Conservation (phyloP, 2,113 vertebrate species). For the Mobula birostris region DNA sequence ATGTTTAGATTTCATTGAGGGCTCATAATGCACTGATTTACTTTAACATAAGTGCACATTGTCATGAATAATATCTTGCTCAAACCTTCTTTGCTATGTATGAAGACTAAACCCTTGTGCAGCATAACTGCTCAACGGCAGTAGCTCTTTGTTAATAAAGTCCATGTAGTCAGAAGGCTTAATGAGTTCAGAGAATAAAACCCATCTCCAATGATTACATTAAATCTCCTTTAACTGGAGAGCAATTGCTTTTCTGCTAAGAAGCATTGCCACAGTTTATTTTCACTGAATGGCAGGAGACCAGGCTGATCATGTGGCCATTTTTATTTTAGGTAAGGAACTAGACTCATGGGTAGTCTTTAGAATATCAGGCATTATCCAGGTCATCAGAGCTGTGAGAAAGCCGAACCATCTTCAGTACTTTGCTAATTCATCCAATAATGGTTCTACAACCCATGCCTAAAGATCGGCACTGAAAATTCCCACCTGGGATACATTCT, state of each 20-base stretch:
- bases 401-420: no score
- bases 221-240: neutral
- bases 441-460: no score
- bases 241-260: neutral
- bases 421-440: no score
- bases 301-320: no score
- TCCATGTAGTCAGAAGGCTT: neutral
- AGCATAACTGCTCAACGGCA: neutral
- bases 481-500: no score
- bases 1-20: neutral
- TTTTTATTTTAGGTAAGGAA: no score
- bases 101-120: neutral
- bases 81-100: neutral
- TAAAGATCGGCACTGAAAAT: no score
- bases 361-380: no score
- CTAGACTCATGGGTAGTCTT: no score
- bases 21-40: neutral
- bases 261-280: neutral
- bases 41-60: constrained; percentile 10
- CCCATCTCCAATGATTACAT: constrained; percentile 5
- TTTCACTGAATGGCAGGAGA: no score
- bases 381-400: no score
- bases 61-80: constrained; percentile 11
- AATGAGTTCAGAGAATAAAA: neutral
- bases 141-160: neutral